Percentiles rank a stretch among this genome's conserved stretches.
Conservation (phyloP, 2,797 vertebrate species). For the Hippoglossus hippoglossus region DNA sequence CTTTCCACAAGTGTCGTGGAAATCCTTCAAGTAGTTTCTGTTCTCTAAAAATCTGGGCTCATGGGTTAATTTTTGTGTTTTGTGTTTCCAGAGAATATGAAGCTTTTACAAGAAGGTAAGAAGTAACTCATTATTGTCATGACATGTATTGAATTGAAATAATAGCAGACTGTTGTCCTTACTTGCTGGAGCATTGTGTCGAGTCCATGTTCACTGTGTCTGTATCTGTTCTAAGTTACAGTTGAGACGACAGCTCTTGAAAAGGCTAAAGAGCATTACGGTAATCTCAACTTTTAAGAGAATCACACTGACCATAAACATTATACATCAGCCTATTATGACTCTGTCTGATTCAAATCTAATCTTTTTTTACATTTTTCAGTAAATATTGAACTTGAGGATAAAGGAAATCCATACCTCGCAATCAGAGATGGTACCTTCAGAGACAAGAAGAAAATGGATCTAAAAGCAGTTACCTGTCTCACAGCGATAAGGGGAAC, state of each 20-base stretch:
- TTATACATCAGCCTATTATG: not conserved
- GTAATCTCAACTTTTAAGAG: slow-evolving; percentile 32
- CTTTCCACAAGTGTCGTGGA: too few species aligned
- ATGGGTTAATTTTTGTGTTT: not conserved
- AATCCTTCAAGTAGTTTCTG: too few species aligned
- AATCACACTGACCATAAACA: not conserved
- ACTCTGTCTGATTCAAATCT: not conserved
- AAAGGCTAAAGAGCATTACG: not conserved
- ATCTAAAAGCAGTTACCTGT: slow-evolving; percentile 18
- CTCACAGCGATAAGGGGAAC: slow-evolving; percentile 63
- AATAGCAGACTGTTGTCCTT: too few species aligned
- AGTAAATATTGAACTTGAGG: slow-evolving; percentile 59
- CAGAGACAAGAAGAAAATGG: rapidly evolving
- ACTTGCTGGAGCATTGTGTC: not conserved
- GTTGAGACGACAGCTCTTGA: rapidly evolving
- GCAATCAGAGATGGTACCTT: rapidly evolving
- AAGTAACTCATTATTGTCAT: not conserved
- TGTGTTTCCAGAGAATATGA: not conserved
- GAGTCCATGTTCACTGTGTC: not conserved
- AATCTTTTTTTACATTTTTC: slow-evolving; percentile 15
- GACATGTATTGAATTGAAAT: too few species aligned
- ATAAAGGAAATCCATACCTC: rapidly evolving
- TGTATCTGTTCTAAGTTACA: slow-evolving; percentile 17
- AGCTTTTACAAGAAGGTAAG: slow-evolving; percentile 15
- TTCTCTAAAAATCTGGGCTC: too few species aligned